Evolutionary conservation across 1,140 invertebrate species (phyloP), one percentile per base, ranked within the genome.

Genomic region (Thalassaphorura encarpata): DNA sequence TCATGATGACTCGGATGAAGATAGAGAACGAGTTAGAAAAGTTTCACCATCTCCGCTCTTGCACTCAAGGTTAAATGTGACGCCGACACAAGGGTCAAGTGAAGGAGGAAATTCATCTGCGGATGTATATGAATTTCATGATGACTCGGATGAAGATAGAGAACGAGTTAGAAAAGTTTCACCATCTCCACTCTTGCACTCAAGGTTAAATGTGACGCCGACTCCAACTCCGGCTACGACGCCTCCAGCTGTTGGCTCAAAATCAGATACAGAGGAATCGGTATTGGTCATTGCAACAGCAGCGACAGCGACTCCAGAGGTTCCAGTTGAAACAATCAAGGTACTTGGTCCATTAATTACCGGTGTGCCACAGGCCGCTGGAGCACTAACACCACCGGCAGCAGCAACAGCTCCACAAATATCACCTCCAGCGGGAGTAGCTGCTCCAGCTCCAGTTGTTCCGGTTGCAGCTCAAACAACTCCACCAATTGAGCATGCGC

Each of bases 321-420:
- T n/a, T n/a, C n/a, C n/a, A n/a, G n/a, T n/a, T n/a, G n/a, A n/a
- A n/a, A n/a, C n/a, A n/a, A n/a, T n/a, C n/a, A n/a, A n/a, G n/a
- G n/a, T n/a, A n/a, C n/a, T n/a, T n/a, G n/a, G n/a, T n/a, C n/a
- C n/a, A n/a, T n/a, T n/a, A n/a, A n/a, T n/a, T n/a, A n/a, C n/a
- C n/a, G n/a, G n/a, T n/a, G n/a, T n/a, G n/a, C n/a, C n/a, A n/a
- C n/a, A n/a, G n/a, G n/a, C n/a, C n/a, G n/a, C n/a, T n/a, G n/a
- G n/a, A 72, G 73, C 2, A 75, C 76, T 1, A 63, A 74, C 1
- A 83, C 83, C 56, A 84, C 83, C 1, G 71, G 87, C 31, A 91
- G 90, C 43, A 24, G 23, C 8, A 43, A 31, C 24, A 24, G 0
- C 40, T 13, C 19, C 58, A 28, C 21, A 28, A 27, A 33, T 29